Base-by-base conservation (phyloP, 2,888 invertebrate species). In the Cryptocheilus praepositus region DNA sequence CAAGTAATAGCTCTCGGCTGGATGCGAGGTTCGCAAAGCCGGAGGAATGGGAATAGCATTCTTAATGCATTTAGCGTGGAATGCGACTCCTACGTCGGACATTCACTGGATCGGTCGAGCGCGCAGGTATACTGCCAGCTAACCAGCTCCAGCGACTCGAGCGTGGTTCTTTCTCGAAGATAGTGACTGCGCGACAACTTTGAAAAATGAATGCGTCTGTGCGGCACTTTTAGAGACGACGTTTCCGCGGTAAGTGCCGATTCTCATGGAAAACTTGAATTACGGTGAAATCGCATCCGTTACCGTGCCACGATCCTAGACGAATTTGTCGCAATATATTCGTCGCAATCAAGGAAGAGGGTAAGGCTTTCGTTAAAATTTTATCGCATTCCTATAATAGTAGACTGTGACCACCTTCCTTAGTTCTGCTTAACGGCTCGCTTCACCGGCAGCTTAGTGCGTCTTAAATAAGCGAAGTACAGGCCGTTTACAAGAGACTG, bases 21-120 rank as follows among this genome's bases (percentile, higher is more conserved):
- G 22, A 28, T 25, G n/a, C 43, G 22, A 51, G 61, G 22, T 53
- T 49, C 56, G 52, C 46, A 59, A 63, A 55, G 45, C 61, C 53
- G 53, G 18, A 22, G 70, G 73, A 73, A 73, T 64, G 73, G 64
- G 66, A 67, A 79, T 79, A 74, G 76, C 76, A 74, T 80, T 82
- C 80, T 76, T 79, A 75, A 79, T 80, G 79, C 79, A 79, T 81
- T 82, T 81, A 80, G 62, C 76, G 69, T 76, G 81, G 81, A 80
- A 82, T 81, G 82, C 74, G 63, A 80, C 79, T 81, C 80, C 80
- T 82, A 82, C 80, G 76, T 73, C 54, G 64, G 49, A 72, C 74
- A 64, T 76, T 79, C 77, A 62, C 71, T 70, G 60, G 63, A 64
- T 65, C 64, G 60, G 45, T 54, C 52, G 64, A 43, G 22, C 45